These are phyloP conservation scores for Metellina segmentata DNA, from an alignment of 2,888 invertebrate genomes.

Conservation along the genomic window DNA sequence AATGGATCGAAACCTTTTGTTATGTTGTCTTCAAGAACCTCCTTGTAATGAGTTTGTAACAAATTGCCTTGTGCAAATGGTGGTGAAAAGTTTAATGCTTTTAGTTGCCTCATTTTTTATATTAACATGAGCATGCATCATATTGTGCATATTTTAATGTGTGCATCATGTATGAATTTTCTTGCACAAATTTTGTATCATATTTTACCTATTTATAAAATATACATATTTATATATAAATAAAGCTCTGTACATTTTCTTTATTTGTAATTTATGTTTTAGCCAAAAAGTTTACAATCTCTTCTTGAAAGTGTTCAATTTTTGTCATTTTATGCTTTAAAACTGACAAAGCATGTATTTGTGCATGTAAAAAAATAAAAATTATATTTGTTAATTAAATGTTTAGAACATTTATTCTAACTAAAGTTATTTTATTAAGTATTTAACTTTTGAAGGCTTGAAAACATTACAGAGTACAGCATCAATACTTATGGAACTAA, in stretches of 20 bases:
- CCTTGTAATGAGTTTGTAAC: constrained; percentile 6
- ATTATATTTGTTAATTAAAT: not conserved
- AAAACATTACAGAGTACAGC: too few relatives aligned
- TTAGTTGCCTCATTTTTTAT: not conserved
- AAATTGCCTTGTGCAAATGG: not conserved
- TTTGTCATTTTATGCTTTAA: not conserved
- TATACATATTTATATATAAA: not conserved
- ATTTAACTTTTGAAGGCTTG: too few relatives aligned
- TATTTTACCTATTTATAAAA: not conserved
- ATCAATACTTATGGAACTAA: too few relatives aligned
- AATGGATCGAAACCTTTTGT: not conserved
- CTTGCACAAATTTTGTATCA: not conserved
- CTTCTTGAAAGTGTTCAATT: not conserved
- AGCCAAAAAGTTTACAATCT: not conserved
- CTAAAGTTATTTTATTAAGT: too few relatives aligned
- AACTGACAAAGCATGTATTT: not conserved
- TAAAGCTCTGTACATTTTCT: not conserved
- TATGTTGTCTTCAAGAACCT: not conserved
- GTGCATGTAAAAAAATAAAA: not conserved
- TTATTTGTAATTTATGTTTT: not conserved
- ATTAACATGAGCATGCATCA: not conserved
- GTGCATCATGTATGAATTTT: not conserved
- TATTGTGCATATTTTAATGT: not conserved
- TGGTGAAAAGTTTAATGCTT: not conserved
- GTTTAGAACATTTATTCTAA: not conserved